phyloP scores from a whole-genome alignment of 2,797 vertebrate species.

The Oceanodroma leucorhoa region DNA sequence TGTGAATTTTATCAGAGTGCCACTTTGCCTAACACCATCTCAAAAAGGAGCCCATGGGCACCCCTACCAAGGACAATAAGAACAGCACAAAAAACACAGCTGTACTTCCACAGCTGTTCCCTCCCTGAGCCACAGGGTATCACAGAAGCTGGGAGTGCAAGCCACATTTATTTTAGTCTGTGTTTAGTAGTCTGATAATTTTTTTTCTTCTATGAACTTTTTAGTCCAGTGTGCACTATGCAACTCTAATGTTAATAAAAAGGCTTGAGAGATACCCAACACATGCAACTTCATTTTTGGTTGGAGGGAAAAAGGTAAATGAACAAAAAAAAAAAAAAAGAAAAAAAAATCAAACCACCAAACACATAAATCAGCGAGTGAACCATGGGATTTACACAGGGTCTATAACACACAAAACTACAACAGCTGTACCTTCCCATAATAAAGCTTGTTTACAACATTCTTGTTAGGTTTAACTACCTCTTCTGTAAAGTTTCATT shows the following conservation, averaged over 20 bases:
- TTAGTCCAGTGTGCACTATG: neutral
- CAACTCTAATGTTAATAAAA: neutral
- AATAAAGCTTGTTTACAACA: neutral
- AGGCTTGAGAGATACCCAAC: neutral
- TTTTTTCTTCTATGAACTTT: neutral
- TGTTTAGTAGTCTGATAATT: neutral
- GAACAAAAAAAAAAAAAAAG: neutral
- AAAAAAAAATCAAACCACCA: too few species aligned
- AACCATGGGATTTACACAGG: neutral
- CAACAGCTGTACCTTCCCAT: neutral
- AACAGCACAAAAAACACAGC: neutral
- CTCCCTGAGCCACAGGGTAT: neutral
- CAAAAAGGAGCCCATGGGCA: neutral
- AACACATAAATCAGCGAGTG: neutral
- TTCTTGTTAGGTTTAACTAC: neutral
- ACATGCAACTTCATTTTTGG: neutral
- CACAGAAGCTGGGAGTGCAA: neutral
- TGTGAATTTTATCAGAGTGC: neutral
- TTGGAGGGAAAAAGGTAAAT: neutral
- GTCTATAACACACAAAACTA: neutral
- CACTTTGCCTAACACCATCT: neutral
- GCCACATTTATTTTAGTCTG: neutral
- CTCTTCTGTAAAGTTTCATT: neutral
- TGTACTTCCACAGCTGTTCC: neutral
- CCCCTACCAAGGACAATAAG: fast-evolving